Evolutionary conservation across 53 echinoderm and acorn worm species (phyloP).

Genomic region (Paracentrotus lividus): DNA sequence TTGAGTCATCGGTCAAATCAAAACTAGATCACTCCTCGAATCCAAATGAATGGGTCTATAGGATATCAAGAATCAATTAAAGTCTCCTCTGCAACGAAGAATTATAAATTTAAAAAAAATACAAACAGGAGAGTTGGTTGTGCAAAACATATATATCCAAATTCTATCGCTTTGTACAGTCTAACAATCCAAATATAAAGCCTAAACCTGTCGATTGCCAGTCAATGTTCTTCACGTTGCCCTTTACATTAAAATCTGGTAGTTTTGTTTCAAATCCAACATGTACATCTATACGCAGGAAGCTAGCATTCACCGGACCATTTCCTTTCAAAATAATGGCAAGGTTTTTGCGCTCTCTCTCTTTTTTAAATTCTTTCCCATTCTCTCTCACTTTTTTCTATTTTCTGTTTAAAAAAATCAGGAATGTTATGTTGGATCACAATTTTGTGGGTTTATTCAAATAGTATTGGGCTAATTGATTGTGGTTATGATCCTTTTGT

Average conservation of each 20-base stretch:
- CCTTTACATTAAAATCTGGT: slow-evolving; percentile 26
- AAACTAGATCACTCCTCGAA: background rate
- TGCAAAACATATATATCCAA: background rate
- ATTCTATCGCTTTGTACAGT: background rate
- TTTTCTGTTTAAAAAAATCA: background rate
- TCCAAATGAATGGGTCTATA: background rate
- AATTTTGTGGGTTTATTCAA: slow-evolving; percentile 26
- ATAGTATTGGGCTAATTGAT: background rate
- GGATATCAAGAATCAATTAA: background rate
- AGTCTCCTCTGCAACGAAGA: background rate
- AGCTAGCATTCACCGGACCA: slow-evolving; percentile 34
- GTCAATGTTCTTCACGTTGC: background rate
- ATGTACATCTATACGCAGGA: slow-evolving; percentile 55
- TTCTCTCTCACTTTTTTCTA: background rate
- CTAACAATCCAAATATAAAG: background rate
- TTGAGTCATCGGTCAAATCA: background rate
- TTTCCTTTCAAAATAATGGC: slow-evolving; percentile 61
- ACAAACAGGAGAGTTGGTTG: background rate
- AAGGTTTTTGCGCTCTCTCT: slow-evolving; percentile 30
- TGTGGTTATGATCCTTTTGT: slow-evolving; percentile 31
- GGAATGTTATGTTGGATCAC: background rate
- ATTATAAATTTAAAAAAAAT: background rate
- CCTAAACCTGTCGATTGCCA: background rate
- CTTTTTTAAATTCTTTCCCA: background rate
- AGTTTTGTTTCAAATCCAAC: slow-evolving; percentile 28